These are phyloP conservation scores for Megalonaias nervosa DNA, from an alignment of 1,140 invertebrate genomes.

Conservation along the genomic window DNA sequence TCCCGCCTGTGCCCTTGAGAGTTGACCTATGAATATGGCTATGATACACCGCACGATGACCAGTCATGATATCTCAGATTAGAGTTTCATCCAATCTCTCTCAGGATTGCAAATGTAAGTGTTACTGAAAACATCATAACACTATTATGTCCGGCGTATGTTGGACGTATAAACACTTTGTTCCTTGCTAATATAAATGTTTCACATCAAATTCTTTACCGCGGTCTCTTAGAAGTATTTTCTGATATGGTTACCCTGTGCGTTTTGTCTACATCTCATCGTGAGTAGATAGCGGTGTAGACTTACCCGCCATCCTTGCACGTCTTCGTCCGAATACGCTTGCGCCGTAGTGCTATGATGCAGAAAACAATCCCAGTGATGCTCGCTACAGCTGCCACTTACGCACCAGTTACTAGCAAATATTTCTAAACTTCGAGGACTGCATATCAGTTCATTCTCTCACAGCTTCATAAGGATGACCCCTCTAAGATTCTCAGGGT, in stretches of 20 bases:
- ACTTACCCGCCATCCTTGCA: not conserved
- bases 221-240: conserved; percentile 2
- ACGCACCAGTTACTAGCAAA: not conserved
- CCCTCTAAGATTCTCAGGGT: not conserved
- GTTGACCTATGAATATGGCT: too few relatives aligned
- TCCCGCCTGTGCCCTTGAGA: too few relatives aligned
- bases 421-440: not conserved
- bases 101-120: too few relatives aligned
- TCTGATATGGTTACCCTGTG: conserved; percentile 6
- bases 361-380: not conserved
- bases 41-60: too few relatives aligned
- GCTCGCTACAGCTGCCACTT: not conserved
- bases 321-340: not conserved
- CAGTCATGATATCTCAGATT: too few relatives aligned
- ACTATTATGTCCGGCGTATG: too few relatives aligned
- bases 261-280: conserved; percentile 15
- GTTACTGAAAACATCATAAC: too few relatives aligned
- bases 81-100: too few relatives aligned
- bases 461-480: conserved; percentile 9
- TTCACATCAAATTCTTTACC: conserved; percentile 25
- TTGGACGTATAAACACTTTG: too few relatives aligned
- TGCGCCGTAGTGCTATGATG: not conserved
- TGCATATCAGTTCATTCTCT: conserved; percentile 20
- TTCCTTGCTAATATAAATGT: not conserved
- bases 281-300: conserved; percentile 30